Evolutionary conservation across 2,888 invertebrate species (phyloP).

Genomic region (Serripes groenlandicus): DNA sequence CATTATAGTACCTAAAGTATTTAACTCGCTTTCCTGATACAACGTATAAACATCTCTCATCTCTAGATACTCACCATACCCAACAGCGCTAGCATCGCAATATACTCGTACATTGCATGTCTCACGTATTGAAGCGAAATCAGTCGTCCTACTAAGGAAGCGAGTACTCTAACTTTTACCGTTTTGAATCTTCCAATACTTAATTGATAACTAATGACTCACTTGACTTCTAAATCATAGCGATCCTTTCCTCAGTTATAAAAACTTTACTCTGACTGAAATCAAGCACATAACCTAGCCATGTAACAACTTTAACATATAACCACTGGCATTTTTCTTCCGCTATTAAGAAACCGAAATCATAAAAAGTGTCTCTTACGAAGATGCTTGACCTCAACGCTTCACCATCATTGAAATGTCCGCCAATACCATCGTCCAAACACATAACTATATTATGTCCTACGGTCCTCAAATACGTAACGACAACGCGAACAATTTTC

Average conservation of each 20-base stretch:
- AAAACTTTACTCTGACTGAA: not conserved
- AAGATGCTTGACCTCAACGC: conserved; percentile 1
- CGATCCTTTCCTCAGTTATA: not conserved
- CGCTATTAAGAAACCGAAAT: conserved; percentile 11
- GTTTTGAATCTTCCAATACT: not conserved
- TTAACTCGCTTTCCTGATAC: not conserved
- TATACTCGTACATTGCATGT: not conserved
- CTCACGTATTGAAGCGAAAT: not conserved
- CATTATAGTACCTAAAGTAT: not conserved
- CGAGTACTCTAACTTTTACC: not conserved
- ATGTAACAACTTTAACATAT: not conserved
- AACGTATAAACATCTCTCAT: not conserved
- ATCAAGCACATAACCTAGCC: not conserved
- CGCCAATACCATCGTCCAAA: conserved; percentile 57
- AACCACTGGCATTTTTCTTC: conserved; percentile 6
- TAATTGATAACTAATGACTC: not conserved
- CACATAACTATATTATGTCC: conserved; percentile 47
- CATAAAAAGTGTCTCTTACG: not conserved
- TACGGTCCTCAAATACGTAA: conserved; percentile 41
- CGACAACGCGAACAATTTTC: conserved; percentile 45
- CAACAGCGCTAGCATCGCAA: not conserved
- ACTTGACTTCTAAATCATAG: not conserved
- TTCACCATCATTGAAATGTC: not conserved
- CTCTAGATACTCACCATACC: not conserved
- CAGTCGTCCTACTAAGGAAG: not conserved